Percentiles rank a stretch among this genome's conserved stretches.
Conservation (phyloP, 2,113 vertebrate genomes). For the Onychorhynchus coronatus region DNA sequence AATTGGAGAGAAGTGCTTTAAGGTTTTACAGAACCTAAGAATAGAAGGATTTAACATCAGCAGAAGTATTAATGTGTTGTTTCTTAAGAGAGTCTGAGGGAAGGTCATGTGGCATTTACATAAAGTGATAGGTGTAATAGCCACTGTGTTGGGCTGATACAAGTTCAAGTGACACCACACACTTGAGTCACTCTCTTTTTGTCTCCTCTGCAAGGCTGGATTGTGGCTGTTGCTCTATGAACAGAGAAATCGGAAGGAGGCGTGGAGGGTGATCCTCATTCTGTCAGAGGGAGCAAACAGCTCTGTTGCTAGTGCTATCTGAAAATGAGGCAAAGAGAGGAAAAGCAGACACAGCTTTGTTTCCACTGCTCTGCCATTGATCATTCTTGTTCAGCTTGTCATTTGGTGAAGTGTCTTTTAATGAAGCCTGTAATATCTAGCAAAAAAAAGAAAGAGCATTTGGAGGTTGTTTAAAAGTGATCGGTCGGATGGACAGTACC, state of each 20-base stretch:
- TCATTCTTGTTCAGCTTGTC: not conserved
- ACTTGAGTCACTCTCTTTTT: not conserved
- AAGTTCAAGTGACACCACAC: not conserved
- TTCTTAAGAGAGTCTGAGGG: not conserved
- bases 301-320: not conserved
- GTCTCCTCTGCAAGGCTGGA: not conserved
- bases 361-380: not conserved
- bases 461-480: not conserved
- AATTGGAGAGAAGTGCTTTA: not conserved
- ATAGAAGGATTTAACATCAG: not conserved
- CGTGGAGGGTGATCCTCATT: not conserved
- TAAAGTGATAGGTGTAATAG: not conserved
- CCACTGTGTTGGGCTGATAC: not conserved
- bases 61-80: not conserved
- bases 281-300: not conserved
- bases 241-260: not conserved
- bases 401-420: not conserved
- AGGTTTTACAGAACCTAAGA: not conserved
- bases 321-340: not conserved
- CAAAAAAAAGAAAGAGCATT: not conserved
- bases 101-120: not conserved
- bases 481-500: not conserved
- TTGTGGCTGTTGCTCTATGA: not conserved
- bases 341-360: not conserved
- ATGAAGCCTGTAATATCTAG: not conserved